These are phyloP conservation scores for Archaeoteleia sp. DNA, from an alignment of 2,888 invertebrate genomes.

Conservation along the genomic window DNA sequence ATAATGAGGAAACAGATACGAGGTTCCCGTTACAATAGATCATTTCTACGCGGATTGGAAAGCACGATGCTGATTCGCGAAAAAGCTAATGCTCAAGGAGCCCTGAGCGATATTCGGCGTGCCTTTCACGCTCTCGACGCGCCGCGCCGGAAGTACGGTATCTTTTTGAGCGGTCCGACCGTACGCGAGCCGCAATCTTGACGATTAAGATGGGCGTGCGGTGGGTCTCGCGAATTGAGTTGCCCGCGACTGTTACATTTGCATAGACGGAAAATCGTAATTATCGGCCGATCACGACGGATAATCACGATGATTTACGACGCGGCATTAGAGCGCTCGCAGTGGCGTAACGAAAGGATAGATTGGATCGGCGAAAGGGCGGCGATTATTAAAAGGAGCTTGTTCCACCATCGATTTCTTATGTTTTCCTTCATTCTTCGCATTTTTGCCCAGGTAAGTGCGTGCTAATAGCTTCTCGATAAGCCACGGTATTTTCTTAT, in stretches of 20 bases:
- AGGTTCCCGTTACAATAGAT: constrained; percentile 49
- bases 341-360: constrained; percentile 29
- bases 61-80: constrained; percentile 21
- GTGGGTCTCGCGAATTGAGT: constrained; percentile 36
- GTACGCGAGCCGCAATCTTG: constrained; percentile 29
- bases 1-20: constrained; percentile 40
- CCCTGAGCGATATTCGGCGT: constrained; percentile 24
- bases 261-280: constrained; percentile 46
- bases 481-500: too few species aligned
- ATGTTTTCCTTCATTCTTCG: constrained; percentile 11
- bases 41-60: constrained; percentile 35
- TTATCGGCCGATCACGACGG: constrained; percentile 36
- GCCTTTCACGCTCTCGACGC: constrained; percentile 1
- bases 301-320: constrained; percentile 40
- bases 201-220: constrained; percentile 8
- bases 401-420: constrained; percentile 28
- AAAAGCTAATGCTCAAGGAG: constrained; percentile 27
- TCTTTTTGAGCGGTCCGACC: constrained; percentile 1
- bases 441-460: constrained; percentile 12
- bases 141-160: background rate
- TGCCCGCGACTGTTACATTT: constrained; percentile 21
- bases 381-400: constrained; percentile 34
- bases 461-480: constrained; percentile 25
- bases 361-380: constrained; percentile 38
- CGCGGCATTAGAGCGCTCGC: constrained; percentile 13